A percentile compares a stretch with the other conserved stretches of the same genome.
These are phyloP conservation scores for Cheilosia vulpina DNA, from an alignment of 2,888 invertebrate genomes.

Conservation along the genomic window DNA sequence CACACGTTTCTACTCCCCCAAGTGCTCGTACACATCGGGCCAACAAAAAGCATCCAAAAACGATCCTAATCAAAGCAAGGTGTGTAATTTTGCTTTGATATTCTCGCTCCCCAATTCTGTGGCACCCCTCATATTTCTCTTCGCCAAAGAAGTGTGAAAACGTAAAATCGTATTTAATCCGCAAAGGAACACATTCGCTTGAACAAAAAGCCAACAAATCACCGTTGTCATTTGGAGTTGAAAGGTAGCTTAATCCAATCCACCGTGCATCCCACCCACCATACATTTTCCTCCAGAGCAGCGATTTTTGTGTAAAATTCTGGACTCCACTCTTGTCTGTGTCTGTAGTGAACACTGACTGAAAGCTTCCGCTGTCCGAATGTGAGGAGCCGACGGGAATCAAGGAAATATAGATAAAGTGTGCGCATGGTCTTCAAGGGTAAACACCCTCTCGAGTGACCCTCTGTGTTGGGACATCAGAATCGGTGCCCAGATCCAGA, in stretches of 20 bases:
- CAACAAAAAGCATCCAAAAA: slow-evolving; percentile 13
- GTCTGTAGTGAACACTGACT: slow-evolving; percentile 35
- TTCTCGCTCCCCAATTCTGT: not conserved
- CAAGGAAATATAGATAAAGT: slow-evolving; percentile 52
- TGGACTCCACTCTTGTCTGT: slow-evolving; percentile 1
- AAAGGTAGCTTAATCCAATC: slow-evolving; percentile 55
- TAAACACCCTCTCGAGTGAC: slow-evolving; percentile 38
- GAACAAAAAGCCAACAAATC: slow-evolving; percentile 60
- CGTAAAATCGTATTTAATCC: slow-evolving; percentile 58
- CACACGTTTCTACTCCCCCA: not conserved
- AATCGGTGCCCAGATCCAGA: slow-evolving; percentile 34
- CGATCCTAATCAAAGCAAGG: slow-evolving; percentile 48
- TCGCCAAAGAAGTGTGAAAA: slow-evolving; percentile 46
- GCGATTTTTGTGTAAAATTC: slow-evolving; percentile 12
- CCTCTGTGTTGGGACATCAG: slow-evolving; percentile 4
- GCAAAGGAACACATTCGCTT: slow-evolving; percentile 45
- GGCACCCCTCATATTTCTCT: not conserved
- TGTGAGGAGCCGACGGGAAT: slow-evolving; percentile 30
- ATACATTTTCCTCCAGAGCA: not conserved
- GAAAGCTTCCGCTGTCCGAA: slow-evolving; percentile 40
- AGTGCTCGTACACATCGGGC: not conserved
- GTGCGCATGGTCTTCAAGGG: slow-evolving; percentile 66
- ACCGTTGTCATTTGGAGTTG: slow-evolving; percentile 63
- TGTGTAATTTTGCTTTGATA: slow-evolving; percentile 33
- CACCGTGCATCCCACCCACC: not conserved